Evolutionary conservation across 2,113 vertebrate species (phyloP).

Genomic region (Rhinolophus ferrumequinum): DNA sequence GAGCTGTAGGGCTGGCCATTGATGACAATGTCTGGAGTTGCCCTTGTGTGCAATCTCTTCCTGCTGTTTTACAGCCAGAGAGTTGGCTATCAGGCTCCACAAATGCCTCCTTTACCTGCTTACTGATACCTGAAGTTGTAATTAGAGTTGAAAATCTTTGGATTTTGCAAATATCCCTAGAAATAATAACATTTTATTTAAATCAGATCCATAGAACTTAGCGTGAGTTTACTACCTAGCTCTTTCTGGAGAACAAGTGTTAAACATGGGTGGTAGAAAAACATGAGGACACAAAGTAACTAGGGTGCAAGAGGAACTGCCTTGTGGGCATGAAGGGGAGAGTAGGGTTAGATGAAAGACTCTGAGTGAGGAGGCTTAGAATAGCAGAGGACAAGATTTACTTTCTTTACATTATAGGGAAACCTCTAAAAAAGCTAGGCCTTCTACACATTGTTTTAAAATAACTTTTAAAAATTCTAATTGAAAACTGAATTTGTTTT

Average conservation of each 20-base stretch:
- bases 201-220: background rate
- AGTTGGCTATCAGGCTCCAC: background rate
- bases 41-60: background rate
- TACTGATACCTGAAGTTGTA: background rate
- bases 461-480: background rate
- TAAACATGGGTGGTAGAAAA: background rate
- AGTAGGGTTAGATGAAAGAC: background rate
- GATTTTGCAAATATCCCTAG: background rate
- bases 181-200: background rate
- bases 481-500: constrained; percentile 29
- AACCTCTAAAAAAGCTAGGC: background rate
- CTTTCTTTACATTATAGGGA: background rate
- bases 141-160: background rate
- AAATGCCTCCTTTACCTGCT: background rate
- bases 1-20: background rate
- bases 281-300: background rate
- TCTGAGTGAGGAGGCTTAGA: background rate
- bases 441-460: constrained; percentile 38
- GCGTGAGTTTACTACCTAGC: background rate
- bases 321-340: background rate
- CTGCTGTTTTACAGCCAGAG: background rate
- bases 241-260: constrained; percentile 17
- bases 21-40: background rate
- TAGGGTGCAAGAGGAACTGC: background rate
- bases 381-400: background rate